A percentile compares a stretch with the other conserved stretches of the same genome.
These are phyloP conservation scores for Epirrhoe alternata DNA, from an alignment of 2,888 invertebrate species.

Conservation along the genomic window DNA sequence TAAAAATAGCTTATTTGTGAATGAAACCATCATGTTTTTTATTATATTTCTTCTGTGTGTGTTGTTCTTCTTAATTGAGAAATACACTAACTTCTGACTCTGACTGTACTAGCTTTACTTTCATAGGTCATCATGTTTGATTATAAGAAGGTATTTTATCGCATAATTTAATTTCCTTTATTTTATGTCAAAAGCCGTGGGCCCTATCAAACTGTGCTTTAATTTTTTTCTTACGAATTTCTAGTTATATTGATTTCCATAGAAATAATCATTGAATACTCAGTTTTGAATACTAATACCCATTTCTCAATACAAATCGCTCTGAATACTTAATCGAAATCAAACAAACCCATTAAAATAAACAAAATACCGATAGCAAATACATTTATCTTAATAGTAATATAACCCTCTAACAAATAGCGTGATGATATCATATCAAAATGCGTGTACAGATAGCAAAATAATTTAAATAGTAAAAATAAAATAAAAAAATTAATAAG, in stretches of 20 bases:
- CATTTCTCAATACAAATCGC: constrained; percentile 38
- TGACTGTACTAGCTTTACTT: too few species aligned
- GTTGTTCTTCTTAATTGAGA: too few species aligned
- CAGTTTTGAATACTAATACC: constrained; percentile 11
- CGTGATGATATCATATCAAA: constrained; percentile 59
- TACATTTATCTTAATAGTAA: constrained; percentile 59
- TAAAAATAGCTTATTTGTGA: neutral
- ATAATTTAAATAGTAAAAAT: too few species aligned
- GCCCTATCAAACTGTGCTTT: too few species aligned
- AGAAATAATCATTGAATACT: neutral
- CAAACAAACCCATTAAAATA: constrained; percentile 33
- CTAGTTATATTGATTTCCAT: neutral
- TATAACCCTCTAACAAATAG: constrained; percentile 59
- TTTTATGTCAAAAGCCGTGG: too few species aligned
- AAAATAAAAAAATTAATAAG: too few species aligned
- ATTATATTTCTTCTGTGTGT: too few species aligned
- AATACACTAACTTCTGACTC: too few species aligned
- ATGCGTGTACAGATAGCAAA: constrained; percentile 65
- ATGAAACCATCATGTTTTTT: neutral
- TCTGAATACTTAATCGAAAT: constrained; percentile 39
- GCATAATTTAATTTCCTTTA: too few species aligned
- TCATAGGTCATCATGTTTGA: too few species aligned
- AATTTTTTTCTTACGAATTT: too few species aligned
- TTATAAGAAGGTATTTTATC: too few species aligned
- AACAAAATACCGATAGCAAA: constrained; percentile 45